Evolutionary conservation across 2,888 invertebrate species (phyloP), one percentile per base, ranked within the genome.

Genomic region (Emmelina monodactyla): DNA sequence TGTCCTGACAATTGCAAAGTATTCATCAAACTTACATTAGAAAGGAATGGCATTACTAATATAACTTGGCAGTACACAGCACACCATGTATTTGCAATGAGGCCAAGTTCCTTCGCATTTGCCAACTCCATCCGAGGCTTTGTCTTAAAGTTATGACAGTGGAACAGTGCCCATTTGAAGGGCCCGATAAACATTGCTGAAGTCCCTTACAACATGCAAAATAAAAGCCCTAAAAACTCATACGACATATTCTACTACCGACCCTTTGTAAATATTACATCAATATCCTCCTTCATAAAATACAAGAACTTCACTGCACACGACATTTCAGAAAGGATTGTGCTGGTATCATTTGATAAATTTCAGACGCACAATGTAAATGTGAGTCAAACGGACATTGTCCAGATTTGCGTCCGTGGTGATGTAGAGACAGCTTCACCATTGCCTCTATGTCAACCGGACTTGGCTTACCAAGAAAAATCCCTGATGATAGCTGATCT

Each of bases 111-210:
- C 5, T 85, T 90, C 67, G 81, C 82, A 2, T 85, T 87, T 47
- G 73, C 82, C 43, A 80, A 83, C 41, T 72, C 81, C 32, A 83
- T 88, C 42, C 81, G 85, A 33, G 91, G 92, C 0, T 92, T 91
- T 64, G 88, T 89, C 12, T 68, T 92, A 47, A 92, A 92, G 75
- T 87, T 91, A 64, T 92, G 92, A 91, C 87, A 89, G 53, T 92
- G 89, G 89, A 83, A 82, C 42, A 80, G 76, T 59, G 79, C 75
- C 62, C 78, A 75, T 62, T 51, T 70, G 14, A 69, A 71, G 59
- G 75, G 76, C 70, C 75, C 76, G 67, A 73, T 58, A 12, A 78
- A 71, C 59, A 59, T 72, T 39, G 59, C 75, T 34, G 71, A 73
- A 53, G 60, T 78, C 34, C 56, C 49, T 44, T 76, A 79, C 48